Conservation (phyloP, 2,888 invertebrate genomes). For the Temnothorax ravouxi region DNA sequence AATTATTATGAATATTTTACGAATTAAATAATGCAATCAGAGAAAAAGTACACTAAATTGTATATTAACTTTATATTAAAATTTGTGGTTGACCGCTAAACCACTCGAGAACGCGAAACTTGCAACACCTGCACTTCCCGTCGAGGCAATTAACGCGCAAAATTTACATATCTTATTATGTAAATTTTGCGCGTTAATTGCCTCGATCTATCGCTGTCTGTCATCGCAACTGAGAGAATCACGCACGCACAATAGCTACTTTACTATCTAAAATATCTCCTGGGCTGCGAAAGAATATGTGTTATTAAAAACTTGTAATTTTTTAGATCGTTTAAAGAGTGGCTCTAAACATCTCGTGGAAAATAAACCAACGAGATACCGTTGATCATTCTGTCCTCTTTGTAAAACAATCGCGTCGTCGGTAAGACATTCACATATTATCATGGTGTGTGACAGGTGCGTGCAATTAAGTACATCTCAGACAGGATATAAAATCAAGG, state of each 20-base stretch:
- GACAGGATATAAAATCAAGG: constrained; percentile 36
- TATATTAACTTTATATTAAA: neutral
- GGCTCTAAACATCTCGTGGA: neutral
- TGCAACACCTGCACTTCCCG: neutral
- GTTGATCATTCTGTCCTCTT: neutral
- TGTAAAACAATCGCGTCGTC: constrained; percentile 26
- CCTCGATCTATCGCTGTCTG: neutral
- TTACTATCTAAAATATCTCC: constrained; percentile 1
- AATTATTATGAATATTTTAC: neutral
- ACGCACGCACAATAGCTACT: neutral
- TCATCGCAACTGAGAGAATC: neutral
- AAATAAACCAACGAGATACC: constrained; percentile 27
- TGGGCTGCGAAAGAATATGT: neutral
- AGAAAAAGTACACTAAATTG: neutral
- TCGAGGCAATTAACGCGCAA: neutral
- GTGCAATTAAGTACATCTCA: constrained; percentile 32
- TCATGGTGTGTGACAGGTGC: constrained; percentile 15
- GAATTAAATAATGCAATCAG: neutral
- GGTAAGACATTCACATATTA: constrained; percentile 6
- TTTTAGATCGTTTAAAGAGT: neutral
- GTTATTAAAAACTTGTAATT: constrained; percentile 15
- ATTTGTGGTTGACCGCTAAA: neutral
- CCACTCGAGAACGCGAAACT: neutral
- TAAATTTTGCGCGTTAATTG: no score
- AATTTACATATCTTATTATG: constrained; percentile 30